These are phyloP conservation scores for Cettia cetti DNA, from an alignment of 2,113 vertebrate species.

Conservation along the genomic window DNA sequence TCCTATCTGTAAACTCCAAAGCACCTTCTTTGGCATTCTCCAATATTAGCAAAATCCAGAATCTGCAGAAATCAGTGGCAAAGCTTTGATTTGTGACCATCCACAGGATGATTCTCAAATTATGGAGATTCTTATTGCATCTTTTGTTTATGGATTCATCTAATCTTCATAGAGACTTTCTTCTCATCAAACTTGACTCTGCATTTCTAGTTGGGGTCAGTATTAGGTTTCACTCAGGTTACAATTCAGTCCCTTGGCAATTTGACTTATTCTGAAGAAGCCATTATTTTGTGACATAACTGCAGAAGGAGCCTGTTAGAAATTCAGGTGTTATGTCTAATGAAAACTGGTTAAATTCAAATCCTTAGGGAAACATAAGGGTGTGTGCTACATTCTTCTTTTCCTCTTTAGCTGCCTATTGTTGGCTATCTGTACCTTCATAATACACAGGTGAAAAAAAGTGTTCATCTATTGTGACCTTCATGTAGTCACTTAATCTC, in stretches of 20 bases:
- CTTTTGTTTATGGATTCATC: not conserved
- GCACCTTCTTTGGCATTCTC: not conserved
- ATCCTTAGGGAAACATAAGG: not conserved
- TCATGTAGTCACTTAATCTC: not conserved
- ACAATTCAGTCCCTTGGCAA: not conserved
- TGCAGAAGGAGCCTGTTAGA: not conserved
- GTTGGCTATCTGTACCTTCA: not conserved
- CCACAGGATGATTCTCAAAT: not conserved
- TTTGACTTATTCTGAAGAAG: not conserved
- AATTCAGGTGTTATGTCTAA: not conserved
- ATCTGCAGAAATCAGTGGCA: not conserved
- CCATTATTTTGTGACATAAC: not conserved
- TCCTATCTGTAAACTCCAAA: not conserved
- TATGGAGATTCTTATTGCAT: not conserved
- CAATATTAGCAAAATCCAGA: not conserved
- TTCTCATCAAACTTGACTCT: not conserved
- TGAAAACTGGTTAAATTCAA: not conserved
- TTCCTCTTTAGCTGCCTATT: not conserved
- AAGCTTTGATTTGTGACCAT: not conserved
- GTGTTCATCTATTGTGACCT: not conserved
- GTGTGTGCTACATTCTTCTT: not conserved
- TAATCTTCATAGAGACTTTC: not conserved
- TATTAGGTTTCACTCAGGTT: not conserved
- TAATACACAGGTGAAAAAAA: not conserved
- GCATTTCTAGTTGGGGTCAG: not conserved